Evolutionary conservation across 2,888 invertebrate species (phyloP), one percentile per base, ranked within the genome.

Genomic region (Homarus gammarus): DNA sequence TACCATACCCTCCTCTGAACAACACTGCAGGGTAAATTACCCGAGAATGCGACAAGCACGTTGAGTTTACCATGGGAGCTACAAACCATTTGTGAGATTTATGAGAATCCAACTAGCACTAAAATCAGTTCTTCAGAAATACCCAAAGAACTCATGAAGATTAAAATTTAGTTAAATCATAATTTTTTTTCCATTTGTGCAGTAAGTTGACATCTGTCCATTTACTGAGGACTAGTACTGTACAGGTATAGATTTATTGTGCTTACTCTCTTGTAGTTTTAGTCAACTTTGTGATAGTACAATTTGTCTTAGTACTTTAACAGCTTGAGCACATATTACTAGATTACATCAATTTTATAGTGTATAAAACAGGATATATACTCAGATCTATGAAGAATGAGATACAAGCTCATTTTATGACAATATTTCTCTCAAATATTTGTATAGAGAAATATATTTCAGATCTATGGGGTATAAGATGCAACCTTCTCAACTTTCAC

Each of bases 321-420:
- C 51, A 38, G 36, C 40, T 79, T 61, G 79, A 79, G 79, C 79
- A 79, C 49, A 79, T 12, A 22, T n/a, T n/a, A n/a, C n/a, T n/a
- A n/a, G n/a, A n/a, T n/a, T n/a, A n/a, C n/a, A n/a, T n/a, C n/a
- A n/a, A n/a, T n/a, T n/a, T n/a, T n/a, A n/a, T n/a, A n/a, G n/a
- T n/a, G n/a, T n/a, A n/a, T n/a, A n/a, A n/a, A n/a, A n/a, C n/a
- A n/a, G n/a, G n/a, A n/a, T n/a, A n/a, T n/a, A n/a, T n/a, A n/a
- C n/a, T n/a, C n/a, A n/a, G n/a, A n/a, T n/a, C n/a, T n/a, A n/a
- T n/a, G n/a, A n/a, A n/a, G n/a, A n/a, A n/a, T n/a, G n/a, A n/a
- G n/a, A n/a, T n/a, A n/a, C n/a, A n/a, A n/a, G n/a, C n/a, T n/a
- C n/a, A n/a, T n/a, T n/a, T n/a, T n/a, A 36, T 38, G 18, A 61